Base-by-base conservation (phyloP, 1,140 invertebrate species). In the Zaprionus capensis region DNA sequence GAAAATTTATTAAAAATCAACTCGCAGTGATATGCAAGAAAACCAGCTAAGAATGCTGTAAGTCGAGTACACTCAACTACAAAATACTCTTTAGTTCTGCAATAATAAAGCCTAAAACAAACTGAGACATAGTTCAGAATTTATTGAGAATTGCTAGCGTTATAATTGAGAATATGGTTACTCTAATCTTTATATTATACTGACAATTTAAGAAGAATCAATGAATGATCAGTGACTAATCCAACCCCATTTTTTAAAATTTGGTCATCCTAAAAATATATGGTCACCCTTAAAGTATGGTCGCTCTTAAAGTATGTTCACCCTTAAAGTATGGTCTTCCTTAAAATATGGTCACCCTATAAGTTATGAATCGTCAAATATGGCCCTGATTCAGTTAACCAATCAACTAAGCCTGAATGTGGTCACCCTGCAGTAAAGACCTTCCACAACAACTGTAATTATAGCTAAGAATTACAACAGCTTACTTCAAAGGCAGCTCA, bases 1-100 rank as follows among this genome's bases (percentile, higher is more conserved):
- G 64, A 66, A 86, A 85, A 85, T 85, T 85, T 85, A 88, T 90
- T 88, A 90, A 88, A 88, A 90, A 84, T 90, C 78, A 76, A 80
- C 68, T 55, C 64, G 67, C 65, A 69, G 56, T 90, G 71, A 88
- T 81, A 87, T 87, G 84, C 84, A 83, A 80, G 82, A 84, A 83
- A 83, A 88, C 71, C 59, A 78, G 46, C 49, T 31, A 71, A 76
- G 36, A 73, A 38, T 24, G 4, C 14, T 36, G 7, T 17, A 5
- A 59, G 36, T 9, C 1, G 15, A 15, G 31, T 41, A 5, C n/a
- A 26, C 57, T 2, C 24, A 56, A 46, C 65, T 46, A 15, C 0
- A 1, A 59, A 2, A 67, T 67, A 24, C 55, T 9, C 31, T 2
- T 28, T 36, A 49, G 2, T 26, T 17, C 4, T 17, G 11, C 2